Percentiles rank a stretch among this genome's conserved stretches.
phyloP scores from a whole-genome alignment of 2,888 invertebrate genomes.

The Oscheius onirici region DNA sequence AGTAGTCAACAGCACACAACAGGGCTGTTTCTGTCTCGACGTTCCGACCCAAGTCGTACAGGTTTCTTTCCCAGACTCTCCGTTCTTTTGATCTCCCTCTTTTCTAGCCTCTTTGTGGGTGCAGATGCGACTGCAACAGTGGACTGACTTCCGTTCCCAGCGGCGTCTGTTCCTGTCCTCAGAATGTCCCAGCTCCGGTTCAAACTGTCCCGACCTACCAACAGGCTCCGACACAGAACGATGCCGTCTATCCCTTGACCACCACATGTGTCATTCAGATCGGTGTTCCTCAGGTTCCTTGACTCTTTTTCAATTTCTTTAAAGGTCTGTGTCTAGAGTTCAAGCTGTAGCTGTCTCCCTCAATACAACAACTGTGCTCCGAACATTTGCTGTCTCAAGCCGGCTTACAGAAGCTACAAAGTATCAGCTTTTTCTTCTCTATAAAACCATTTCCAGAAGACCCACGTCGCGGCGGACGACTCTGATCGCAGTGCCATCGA shows the following conservation, averaged over 20 bases:
- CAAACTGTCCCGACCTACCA: no score
- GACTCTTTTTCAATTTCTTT: background rate
- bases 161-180: conserved; percentile 55
- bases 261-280: conserved; percentile 25
- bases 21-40: conserved; percentile 53
- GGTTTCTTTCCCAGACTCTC: no score
- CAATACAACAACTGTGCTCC: conserved; percentile 28
- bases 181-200: background rate
- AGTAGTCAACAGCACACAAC: conserved; percentile 40
- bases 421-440: background rate
- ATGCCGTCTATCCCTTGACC: conserved; percentile 11
- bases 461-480: background rate
- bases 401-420: conserved; percentile 19
- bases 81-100: no score
- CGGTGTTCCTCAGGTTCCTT: conserved; percentile 9
- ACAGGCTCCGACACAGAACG: background rate
- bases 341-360: conserved; percentile 9
- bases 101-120: conserved; percentile 45
- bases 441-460: background rate
- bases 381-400: conserved; percentile 24
- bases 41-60: conserved; percentile 38
- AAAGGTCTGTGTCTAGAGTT: background rate
- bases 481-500: conserved; percentile 4
- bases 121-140: conserved; percentile 48
- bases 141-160: conserved; percentile 47